Evolutionary conservation across 2,888 invertebrate genomes (phyloP).

Genomic region (Pyralis farinalis): DNA sequence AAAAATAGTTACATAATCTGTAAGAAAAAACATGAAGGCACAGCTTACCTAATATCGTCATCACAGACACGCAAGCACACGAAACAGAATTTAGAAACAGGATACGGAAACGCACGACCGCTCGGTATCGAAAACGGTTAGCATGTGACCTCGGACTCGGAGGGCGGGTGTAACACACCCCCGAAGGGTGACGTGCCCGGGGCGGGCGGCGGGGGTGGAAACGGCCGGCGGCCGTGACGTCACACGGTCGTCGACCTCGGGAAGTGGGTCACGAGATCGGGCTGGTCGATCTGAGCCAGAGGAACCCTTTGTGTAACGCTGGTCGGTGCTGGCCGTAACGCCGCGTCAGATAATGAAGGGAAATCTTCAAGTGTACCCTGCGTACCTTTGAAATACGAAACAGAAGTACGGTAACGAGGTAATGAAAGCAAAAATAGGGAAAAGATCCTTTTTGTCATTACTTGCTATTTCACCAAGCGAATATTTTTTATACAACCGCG

Average conservation of each 20-base stretch:
- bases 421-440: neutral
- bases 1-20: slow-evolving; percentile 20
- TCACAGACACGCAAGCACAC: slow-evolving; percentile 30
- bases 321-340: slow-evolving; percentile 22
- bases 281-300: slow-evolving; percentile 51
- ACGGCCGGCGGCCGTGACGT: slow-evolving; percentile 57
- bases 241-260: slow-evolving; percentile 70
- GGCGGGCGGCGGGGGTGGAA: slow-evolving; percentile 39
- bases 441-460: too few relatives aligned
- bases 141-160: slow-evolving; percentile 66
- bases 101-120: slow-evolving; percentile 44
- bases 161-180: slow-evolving; percentile 57
- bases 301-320: slow-evolving; percentile 27
- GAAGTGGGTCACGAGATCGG: slow-evolving; percentile 68
- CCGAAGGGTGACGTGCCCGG: slow-evolving; percentile 46
- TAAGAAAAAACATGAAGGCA: slow-evolving; percentile 8
- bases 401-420: neutral
- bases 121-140: slow-evolving; percentile 40
- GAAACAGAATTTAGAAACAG: slow-evolving; percentile 19
- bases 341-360: slow-evolving; percentile 32
- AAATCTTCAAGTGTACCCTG: slow-evolving; percentile 13
- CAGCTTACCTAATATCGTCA: slow-evolving; percentile 66
- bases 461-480: too few relatives aligned
- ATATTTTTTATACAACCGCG: too few relatives aligned
- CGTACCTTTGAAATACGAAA: neutral